Evolutionary conservation across 2,113 vertebrate genomes (phyloP).

Genomic region (Pangasianodon gigas): DNA sequence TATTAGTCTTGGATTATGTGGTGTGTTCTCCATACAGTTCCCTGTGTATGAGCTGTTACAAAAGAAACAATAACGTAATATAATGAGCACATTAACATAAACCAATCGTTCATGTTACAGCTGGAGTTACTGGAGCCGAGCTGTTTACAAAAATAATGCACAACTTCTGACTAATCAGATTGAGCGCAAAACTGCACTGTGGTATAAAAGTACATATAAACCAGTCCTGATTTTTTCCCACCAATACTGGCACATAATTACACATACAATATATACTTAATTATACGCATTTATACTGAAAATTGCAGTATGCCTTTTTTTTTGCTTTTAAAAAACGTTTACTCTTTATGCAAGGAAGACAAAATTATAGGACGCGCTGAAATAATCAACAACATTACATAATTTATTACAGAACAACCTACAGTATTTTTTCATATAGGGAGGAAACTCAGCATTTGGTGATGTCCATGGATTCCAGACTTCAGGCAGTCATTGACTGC

Average conservation of each 20-base stretch:
- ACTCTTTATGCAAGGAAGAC: background rate
- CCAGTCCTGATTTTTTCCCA: background rate
- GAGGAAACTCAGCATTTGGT: too few species aligned
- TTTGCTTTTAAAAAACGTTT: background rate
- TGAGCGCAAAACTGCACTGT: background rate
- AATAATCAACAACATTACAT: background rate
- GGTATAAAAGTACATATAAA: background rate
- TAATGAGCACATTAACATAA: background rate
- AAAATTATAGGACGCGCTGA: background rate
- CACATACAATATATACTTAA: background rate
- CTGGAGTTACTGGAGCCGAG: background rate
- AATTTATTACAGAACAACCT: background rate
- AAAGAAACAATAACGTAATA: background rate
- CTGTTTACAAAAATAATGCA: background rate
- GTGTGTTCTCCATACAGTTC: background rate
- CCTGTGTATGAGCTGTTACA: too few species aligned
- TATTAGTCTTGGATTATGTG: background rate
- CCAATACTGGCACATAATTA: background rate
- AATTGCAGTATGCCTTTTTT: background rate
- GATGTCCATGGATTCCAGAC: too few species aligned
- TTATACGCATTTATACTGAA: background rate
- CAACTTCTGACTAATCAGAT: background rate
- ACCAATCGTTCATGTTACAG: background rate
- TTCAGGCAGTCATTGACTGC: too few species aligned
- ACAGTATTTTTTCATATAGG: background rate